These are phyloP conservation scores for Drosophila lutescens DNA, from an alignment of 2,888 invertebrate species.

Conservation along the genomic window DNA sequence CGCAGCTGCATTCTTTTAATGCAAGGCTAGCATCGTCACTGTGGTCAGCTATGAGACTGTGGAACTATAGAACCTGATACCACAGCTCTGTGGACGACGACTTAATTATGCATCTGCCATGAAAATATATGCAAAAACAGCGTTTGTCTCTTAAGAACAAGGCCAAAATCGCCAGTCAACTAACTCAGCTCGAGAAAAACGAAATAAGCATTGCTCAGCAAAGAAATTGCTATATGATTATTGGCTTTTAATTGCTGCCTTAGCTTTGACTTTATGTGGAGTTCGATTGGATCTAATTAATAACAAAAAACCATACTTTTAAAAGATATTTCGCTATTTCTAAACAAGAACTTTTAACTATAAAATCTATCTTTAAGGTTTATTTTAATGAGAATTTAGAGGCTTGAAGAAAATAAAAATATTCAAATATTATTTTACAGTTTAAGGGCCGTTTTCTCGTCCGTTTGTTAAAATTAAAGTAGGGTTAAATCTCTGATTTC, in stretches of 20 bases:
- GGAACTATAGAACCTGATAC: slow-evolving; percentile 51
- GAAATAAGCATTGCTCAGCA: slow-evolving; percentile 17
- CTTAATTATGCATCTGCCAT: slow-evolving; percentile 65
- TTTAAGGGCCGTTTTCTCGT: no score
- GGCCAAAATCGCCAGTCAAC: slow-evolving; percentile 60
- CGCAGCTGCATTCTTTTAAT: slow-evolving; percentile 37
- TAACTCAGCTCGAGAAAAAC: slow-evolving; percentile 11
- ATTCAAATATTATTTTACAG: no score
- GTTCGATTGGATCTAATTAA: background rate
- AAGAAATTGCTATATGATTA: slow-evolving; percentile 18
- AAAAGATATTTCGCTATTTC: background rate
- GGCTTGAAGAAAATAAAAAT: no score
- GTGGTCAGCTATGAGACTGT: slow-evolving; percentile 55
- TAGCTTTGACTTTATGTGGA: slow-evolving; percentile 1
- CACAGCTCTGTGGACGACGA: slow-evolving; percentile 12
- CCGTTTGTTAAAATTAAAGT: no score
- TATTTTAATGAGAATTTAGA: no score
- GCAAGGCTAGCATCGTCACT: slow-evolving; percentile 42
- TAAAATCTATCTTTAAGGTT: background rate
- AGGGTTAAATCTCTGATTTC: no score
- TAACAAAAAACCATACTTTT: no score
- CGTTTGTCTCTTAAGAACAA: slow-evolving; percentile 72
- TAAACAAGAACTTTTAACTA: no score
- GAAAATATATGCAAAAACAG: slow-evolving; percentile 51
- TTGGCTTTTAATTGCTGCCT: slow-evolving; percentile 19